phyloP scores from a whole-genome alignment of 1,140 invertebrate genomes.

The Pachypsylla venusta region DNA sequence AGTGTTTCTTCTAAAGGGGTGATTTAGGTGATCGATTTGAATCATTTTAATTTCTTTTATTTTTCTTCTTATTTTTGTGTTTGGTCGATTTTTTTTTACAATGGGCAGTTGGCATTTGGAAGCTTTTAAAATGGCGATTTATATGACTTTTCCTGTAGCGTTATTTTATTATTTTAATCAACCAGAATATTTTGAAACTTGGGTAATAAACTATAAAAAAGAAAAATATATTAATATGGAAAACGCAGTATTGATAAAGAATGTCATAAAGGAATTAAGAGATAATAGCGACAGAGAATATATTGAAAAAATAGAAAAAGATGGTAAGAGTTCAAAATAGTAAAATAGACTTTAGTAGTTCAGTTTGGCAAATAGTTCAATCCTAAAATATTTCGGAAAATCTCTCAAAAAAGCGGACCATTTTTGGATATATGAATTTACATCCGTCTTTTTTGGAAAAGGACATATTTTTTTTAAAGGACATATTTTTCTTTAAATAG shows the following conservation, averaged over 20 bases:
- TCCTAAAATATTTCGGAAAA: too few relatives aligned
- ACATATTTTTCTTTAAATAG: too few relatives aligned
- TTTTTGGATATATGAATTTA: too few relatives aligned
- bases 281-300: slow-evolving; percentile 1
- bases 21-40: too few relatives aligned
- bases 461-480: too few relatives aligned
- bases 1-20: too few relatives aligned
- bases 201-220: slow-evolving; percentile 50
- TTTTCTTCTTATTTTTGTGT: not conserved
- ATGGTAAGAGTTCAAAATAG: not conserved
- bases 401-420: too few relatives aligned
- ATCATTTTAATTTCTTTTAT: too few relatives aligned
- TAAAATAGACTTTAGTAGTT: too few relatives aligned
- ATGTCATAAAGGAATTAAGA: not conserved
- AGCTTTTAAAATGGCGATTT: slow-evolving; percentile 62
- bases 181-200: slow-evolving; percentile 62
- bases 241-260: not conserved
- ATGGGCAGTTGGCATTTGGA: slow-evolving; percentile 72
- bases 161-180: slow-evolving; percentile 77
- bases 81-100: slow-evolving; percentile 8
- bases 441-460: too few relatives aligned
- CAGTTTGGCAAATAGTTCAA: too few relatives aligned
- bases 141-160: slow-evolving; percentile 67
- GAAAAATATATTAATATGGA: slow-evolving; percentile 27
- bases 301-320: not conserved